Base-by-base conservation (phyloP, 2,888 invertebrate species). In the Agonopterix subpropinquella region DNA sequence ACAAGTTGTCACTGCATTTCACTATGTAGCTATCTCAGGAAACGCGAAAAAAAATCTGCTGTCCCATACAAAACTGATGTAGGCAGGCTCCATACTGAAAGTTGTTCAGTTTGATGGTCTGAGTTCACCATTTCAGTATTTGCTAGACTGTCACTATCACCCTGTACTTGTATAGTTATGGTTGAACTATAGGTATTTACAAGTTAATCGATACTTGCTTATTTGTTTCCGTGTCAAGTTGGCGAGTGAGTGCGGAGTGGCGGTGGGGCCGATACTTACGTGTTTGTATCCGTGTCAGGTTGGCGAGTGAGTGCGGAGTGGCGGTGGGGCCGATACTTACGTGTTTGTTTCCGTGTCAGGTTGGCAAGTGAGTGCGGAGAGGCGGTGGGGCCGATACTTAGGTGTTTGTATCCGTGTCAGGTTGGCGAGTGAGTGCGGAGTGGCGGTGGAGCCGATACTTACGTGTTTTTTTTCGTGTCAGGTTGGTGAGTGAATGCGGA, bases 401-500 rank as follows among this genome's bases (percentile, higher is more conserved):
- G 41, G 45, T 46, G n/a, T 41, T 11, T 46, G 39, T 45, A 1
- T 45, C 8, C 13, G 70, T 73, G 79, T 80, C 77, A 77, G 80
- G 81, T 75, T 68, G 80, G 78, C 73, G 70, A 72, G 71, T 66
- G 64, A 63, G 67, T 67, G 62, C 64, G 70, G 65, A 59, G 62
- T 61, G 62, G 58, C 56, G 71, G 77, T 67, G 77, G 69, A 64
- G 72, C 73, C 3, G 2, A n/a, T 41, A 41, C 43, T 47, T n/a
- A 45, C 45, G 45, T 45, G n/a, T 41, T n/a, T 45, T 18, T 45
- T 3, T 45, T 2, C 11, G 70, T 73, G 79, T 80, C 77, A 77
- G 80, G 81, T 75, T 68, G 80, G 78, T 72, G 70, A 72, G 71
- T 66, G 63, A 63, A 67, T 67, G 63, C 64, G 70, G 65, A 59